Base-by-base conservation (phyloP, 2,888 invertebrate species). In the Volucella inanis region DNA sequence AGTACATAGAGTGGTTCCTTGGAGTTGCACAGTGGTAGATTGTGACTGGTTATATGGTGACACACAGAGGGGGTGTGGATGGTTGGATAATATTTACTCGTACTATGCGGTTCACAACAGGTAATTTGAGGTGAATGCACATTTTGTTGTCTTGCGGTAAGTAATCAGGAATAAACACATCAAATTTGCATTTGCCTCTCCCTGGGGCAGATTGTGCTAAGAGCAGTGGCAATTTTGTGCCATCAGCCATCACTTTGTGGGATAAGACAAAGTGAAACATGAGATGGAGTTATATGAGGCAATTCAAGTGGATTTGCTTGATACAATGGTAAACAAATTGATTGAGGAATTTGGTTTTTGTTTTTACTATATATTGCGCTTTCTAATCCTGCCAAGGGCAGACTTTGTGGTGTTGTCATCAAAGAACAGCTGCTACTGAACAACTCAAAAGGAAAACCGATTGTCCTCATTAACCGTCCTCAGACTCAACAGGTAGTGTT, bases 51-150 rank as follows among this genome's bases (percentile, higher is more conserved):
- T 10, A 41, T 10, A 68, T 62, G 45, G 31, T 57, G 50, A 52
- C 41, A 52, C 59, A 38, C 50, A 52, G 43, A 62, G 62, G 64
- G 54, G 62, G 54, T 62, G 22, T 31, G 11, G 2, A 31, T 31
- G 54, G 8, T 18, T 31, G 52, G 38, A 3, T 38, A 43, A 54
- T 49, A 47, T 49, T 45, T 68, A 38, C 50, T 39, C 38, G 52
- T 38, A 70, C 78, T 49, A 57, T 79, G 81, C 71, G 79, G 74
- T 67, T 43, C 18, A 68, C 72, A 83, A 74, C 74, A 79, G 68
- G 83, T 78, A 62, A 67, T 78, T 83, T 68, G 78, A 83, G 78
- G 82, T 78, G 83, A 83, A 70, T 83, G 83, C 57, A 78, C 78
- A 83, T 57, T 74, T 74, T 74, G 83, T 79, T 74, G 83, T 74